phyloP scores from a whole-genome alignment of 2,888 invertebrate genomes.

The Lepeophtheirus nordmannii region DNA sequence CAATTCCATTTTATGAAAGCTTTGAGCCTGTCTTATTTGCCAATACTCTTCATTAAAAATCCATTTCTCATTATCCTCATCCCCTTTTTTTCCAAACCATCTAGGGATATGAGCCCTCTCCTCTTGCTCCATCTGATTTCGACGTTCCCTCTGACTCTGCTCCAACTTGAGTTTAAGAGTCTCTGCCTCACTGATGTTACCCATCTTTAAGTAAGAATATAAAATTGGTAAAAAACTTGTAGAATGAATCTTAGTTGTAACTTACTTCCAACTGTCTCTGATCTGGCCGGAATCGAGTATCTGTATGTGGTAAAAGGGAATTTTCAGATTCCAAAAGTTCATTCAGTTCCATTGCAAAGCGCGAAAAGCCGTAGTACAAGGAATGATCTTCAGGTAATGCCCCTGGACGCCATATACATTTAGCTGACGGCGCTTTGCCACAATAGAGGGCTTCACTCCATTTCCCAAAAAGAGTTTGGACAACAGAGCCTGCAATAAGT shows the following conservation, averaged over 20 bases:
- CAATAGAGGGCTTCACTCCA: constrained; percentile 67
- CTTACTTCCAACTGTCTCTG: constrained; percentile 38
- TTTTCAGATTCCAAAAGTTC: constrained; percentile 50
- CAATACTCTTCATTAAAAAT: constrained; percentile 59
- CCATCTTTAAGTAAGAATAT: constrained; percentile 45
- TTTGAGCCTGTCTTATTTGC: constrained; percentile 45
- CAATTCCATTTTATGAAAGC: constrained; percentile 43
- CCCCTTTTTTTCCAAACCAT: constrained; percentile 48
- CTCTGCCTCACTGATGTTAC: constrained; percentile 55
- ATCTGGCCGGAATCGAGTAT: constrained; percentile 61
- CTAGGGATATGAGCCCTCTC: constrained; percentile 35
- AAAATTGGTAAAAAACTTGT: too few species aligned
- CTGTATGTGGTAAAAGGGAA: constrained; percentile 52
- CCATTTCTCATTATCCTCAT: constrained; percentile 47
- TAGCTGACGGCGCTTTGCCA: constrained; percentile 52
- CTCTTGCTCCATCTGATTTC: constrained; percentile 45
- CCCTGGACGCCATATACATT: constrained; percentile 62
- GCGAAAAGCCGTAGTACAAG: constrained; percentile 64
- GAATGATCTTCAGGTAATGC: constrained; percentile 64
- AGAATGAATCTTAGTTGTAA: too few species aligned
- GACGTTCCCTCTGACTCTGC: constrained; percentile 54
- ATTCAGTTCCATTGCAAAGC: constrained; percentile 68
- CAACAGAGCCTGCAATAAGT: constrained; percentile 42
- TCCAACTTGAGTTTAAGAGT: constrained; percentile 53
- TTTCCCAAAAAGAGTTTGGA: constrained; percentile 53